Conservation (phyloP, 2,888 invertebrate species). For the Drosophila colorata region DNA sequence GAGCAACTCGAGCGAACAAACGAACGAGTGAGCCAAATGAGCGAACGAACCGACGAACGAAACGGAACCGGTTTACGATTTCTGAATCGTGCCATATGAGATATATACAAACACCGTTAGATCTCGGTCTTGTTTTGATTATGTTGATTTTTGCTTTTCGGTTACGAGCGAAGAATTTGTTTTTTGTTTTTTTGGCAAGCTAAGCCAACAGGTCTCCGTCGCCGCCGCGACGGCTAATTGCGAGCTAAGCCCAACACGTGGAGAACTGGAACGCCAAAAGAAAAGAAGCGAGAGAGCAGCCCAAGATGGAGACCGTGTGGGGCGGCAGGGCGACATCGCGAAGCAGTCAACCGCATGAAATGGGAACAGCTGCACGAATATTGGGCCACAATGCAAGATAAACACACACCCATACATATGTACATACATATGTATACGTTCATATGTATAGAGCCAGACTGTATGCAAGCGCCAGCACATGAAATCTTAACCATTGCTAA, state of each 20-base stretch:
- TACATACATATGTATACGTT: neutral
- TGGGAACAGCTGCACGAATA: slow-evolving; percentile 58
- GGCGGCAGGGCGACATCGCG: slow-evolving; percentile 6
- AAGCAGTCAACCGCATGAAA: slow-evolving; percentile 67
- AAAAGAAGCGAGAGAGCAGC: slow-evolving; percentile 11
- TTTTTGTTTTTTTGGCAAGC: slow-evolving; percentile 54
- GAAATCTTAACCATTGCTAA: slow-evolving; percentile 22
- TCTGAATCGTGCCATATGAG: slow-evolving; percentile 53
- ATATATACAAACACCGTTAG: slow-evolving; percentile 71
- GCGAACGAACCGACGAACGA: slow-evolving; percentile 22
- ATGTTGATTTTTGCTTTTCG: slow-evolving; percentile 63
- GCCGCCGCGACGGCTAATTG: slow-evolving; percentile 60
- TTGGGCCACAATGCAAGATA: slow-evolving; percentile 50
- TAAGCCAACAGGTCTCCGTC: slow-evolving; percentile 21
- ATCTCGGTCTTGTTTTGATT: slow-evolving; percentile 50
- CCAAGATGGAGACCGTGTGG: neutral
- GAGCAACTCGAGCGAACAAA: slow-evolving; percentile 36
- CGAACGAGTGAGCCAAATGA: slow-evolving; percentile 17
- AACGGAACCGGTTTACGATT: slow-evolving; percentile 61
- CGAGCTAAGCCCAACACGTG: slow-evolving; percentile 51
- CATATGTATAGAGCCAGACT: slow-evolving; percentile 1
- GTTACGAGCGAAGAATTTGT: slow-evolving; percentile 61
- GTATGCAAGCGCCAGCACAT: slow-evolving; percentile 16
- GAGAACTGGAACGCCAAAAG: slow-evolving; percentile 34
- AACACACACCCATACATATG: slow-evolving; percentile 13